Conservation (phyloP, 1,140 invertebrate genomes). For the Hypsibius dujardini region DNA sequence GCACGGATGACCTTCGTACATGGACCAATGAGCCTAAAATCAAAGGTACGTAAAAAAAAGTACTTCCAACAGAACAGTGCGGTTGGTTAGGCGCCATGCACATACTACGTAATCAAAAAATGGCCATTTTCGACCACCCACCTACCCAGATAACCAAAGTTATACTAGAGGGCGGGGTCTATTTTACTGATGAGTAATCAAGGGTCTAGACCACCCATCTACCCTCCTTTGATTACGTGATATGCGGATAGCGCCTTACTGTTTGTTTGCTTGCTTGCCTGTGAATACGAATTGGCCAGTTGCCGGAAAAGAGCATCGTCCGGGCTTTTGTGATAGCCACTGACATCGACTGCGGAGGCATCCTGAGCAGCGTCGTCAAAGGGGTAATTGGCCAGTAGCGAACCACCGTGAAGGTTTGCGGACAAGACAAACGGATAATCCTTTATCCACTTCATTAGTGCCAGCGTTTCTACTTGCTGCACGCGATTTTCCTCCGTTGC, state of each 20-base stretch:
- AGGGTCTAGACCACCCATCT: no score
- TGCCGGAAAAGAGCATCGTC: constrained; percentile 68
- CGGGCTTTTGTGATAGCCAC: constrained; percentile 47
- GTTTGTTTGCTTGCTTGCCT: no score
- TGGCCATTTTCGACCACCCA: no score
- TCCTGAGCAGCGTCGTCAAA: constrained; percentile 69
- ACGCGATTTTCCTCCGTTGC: constrained; percentile 42
- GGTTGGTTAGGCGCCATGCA: no score
- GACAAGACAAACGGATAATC: constrained; percentile 78
- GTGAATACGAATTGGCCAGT: constrained; percentile 60
- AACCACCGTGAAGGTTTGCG: constrained; percentile 85
- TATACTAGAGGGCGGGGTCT: no score
- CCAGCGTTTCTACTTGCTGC: constrained; percentile 64
- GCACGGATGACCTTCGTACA: constrained; percentile 59
- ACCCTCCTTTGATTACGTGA: no score
- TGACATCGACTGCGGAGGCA: constrained; percentile 42
- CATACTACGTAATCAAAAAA: no score
- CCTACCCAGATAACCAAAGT: no score
- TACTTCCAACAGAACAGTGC: no score
- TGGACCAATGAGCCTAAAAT: constrained; percentile 56
- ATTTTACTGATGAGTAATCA: no score
- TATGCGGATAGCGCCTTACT: no score
- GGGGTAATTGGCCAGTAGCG: constrained; percentile 81
- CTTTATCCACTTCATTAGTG: constrained; percentile 76
- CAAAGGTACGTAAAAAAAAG: no score